Base-by-base conservation (phyloP, 2,797 vertebrate species). In the Leucoraja ocellata region DNA sequence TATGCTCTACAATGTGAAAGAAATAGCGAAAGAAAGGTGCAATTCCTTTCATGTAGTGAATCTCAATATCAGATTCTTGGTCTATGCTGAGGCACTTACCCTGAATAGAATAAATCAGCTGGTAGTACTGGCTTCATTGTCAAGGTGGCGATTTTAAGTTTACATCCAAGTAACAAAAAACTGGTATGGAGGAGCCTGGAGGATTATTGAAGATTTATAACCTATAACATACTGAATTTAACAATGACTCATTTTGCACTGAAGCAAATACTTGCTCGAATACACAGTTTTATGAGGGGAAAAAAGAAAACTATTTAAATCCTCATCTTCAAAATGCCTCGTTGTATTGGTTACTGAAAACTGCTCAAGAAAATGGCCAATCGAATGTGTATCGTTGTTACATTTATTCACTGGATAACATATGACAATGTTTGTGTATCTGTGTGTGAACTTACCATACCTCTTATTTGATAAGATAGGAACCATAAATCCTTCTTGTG, bases 171-270 rank as follows among this genome's bases (percentile, higher is more conserved):
- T 92, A 76, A 54, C 23, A 58, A 92, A 92, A 39, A 74, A 46
- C 23, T 25, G 25, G 39, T 76, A 23, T 76, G 58, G 13, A 92
- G 46, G 71, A 76, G 39, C 11, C 71, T 16, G 3, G 39, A 76
- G 71, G 39, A 76, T 92, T 28, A 91, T 28, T 13, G 71, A 18
- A 91, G 68, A 91, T 91, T 91, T 46, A 10, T 21, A 25, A 28
- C 23, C 81, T 84, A 46, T 46, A 76, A 25, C 54, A 73, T 14
- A 54, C 39, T 28, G 36, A 28, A 58, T 25, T 58, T 10, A n/a
- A 92, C 71, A 76, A 92, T 92, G n/a, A 74, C 21, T 39, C 71
- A 54, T 58, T 92, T 92, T 58, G 21, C 23, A 92, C 71, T 9
- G 11, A 54, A 68, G 68, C 71, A 76, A 92, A 36, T 14, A 76